Percentiles rank a stretch among this genome's conserved stretches.
Evolutionary conservation across 2,113 vertebrate genomes (phyloP).

Genomic region (Nycticryphes semicollaris): DNA sequence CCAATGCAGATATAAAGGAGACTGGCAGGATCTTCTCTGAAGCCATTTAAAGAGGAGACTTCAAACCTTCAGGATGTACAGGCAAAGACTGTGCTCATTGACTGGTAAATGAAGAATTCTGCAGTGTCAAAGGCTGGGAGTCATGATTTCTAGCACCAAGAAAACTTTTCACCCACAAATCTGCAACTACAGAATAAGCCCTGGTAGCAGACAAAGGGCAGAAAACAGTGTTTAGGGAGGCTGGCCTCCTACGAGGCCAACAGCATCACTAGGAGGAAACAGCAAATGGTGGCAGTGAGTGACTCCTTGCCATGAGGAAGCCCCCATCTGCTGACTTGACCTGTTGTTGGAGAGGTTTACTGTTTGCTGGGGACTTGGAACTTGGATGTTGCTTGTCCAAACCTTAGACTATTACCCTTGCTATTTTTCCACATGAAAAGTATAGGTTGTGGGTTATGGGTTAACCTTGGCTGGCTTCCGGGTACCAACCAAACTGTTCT

Average conservation of each 20-base stretch:
- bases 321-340: neutral
- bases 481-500: neutral
- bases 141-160: neutral
- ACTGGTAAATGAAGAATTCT: too few species aligned
- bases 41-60: neutral
- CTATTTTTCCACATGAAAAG: neutral
- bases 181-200: neutral
- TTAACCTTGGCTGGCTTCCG: neutral
- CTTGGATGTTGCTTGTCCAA: neutral
- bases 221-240: neutral
- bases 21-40: neutral
- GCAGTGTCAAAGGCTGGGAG: neutral
- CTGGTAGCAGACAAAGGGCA: neutral
- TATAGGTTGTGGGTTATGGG: too few species aligned
- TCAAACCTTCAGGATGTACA: neutral
- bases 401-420: neutral
- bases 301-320: neutral
- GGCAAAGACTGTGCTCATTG: neutral
- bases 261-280: neutral
- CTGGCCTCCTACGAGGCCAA: neutral
- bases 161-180: neutral
- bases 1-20: neutral
- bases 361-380: neutral
- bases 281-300: neutral
- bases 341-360: neutral